phyloP scores from a whole-genome alignment of 2,797 vertebrate genomes.

The Sibirionetta formosa region DNA sequence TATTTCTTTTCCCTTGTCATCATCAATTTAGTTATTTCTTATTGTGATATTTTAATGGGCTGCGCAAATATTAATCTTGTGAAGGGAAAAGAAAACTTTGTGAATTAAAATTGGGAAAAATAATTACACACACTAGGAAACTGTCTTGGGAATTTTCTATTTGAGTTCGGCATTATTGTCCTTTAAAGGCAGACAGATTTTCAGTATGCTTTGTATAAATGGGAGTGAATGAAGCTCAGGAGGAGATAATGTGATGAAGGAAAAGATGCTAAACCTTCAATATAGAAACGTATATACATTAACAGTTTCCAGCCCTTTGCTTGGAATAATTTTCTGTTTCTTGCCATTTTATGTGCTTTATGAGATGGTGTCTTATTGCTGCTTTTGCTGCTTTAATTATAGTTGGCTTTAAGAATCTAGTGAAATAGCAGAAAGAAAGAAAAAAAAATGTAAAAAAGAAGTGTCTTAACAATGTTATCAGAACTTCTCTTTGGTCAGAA shows the following conservation, averaged over 20 bases:
- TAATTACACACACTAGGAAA: background rate
- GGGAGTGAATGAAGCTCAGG: background rate
- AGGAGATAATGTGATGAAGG: background rate
- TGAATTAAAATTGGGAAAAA: background rate
- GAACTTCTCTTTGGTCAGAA: background rate
- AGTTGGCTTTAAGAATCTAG: background rate
- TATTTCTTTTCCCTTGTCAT: background rate
- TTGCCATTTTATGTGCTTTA: background rate
- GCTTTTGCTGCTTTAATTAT: background rate
- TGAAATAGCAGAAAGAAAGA: background rate
- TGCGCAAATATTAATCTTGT: background rate
- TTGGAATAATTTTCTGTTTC: background rate
- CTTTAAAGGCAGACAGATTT: constrained; percentile 18
- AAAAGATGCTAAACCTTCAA: background rate
- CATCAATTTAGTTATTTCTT: background rate
- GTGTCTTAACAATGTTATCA: background rate
- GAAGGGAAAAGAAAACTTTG: background rate
- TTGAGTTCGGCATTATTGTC: background rate
- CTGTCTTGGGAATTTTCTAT: background rate
- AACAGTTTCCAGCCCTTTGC: background rate
- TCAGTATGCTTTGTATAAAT: background rate
- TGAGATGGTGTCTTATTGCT: background rate
- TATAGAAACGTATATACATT: background rate
- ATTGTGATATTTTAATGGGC: background rate
- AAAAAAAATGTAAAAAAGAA: background rate